Evolutionary conservation across 2,113 vertebrate species (phyloP), one percentile per base, ranked within the genome.

Genomic region (Cebidichthys violaceus): DNA sequence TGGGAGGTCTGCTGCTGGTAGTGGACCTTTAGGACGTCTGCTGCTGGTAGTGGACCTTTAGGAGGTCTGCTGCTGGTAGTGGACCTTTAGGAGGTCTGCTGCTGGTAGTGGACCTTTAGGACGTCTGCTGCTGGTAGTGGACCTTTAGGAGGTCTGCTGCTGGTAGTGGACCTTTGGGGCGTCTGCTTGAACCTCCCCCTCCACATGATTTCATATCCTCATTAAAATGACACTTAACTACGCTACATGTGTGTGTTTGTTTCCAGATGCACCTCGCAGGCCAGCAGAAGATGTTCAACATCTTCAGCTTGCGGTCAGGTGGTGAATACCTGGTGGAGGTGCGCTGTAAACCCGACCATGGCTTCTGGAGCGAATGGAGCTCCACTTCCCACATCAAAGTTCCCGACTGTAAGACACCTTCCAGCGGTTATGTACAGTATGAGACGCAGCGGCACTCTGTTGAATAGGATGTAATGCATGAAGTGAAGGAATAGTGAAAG

Each of bases 311-410:
- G 86, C 93, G 94, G 79, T 96, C 97, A 6, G 96, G 96, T 69
- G 94, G 95, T 55, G 94, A 90, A 52, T 98, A 99, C 45, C 66
- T 96, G 27, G 91, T 97, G 27, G 96, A 98, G 86, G 96, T 98
- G 85, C 97, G 96, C 79, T 98, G 97, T 84, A 99, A 95, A 79
- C 96, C 97, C 0, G 96, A 98, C 93, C 92, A 95, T 4, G 95
- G 96, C 20, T 94, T 93, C 45, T 96, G 96, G 96, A 96, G 96
- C 47, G 94, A 96, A 81, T 96, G 96, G 96, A 95, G 94, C 61
- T 27, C 85, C 6, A 59, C 93, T 2, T 81, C 84, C 57, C 79
- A 91, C 52, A 6, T 93, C 67, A 85, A 86, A 70, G 93, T 96
- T 47, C 95, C 95, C 3, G 85, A 93, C 47, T 95, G 96, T 96